A percentile compares a stretch with the other conserved stretches of the same genome.
Conservation (phyloP, 1,140 invertebrate species). For the Spodoptera frugiperda region DNA sequence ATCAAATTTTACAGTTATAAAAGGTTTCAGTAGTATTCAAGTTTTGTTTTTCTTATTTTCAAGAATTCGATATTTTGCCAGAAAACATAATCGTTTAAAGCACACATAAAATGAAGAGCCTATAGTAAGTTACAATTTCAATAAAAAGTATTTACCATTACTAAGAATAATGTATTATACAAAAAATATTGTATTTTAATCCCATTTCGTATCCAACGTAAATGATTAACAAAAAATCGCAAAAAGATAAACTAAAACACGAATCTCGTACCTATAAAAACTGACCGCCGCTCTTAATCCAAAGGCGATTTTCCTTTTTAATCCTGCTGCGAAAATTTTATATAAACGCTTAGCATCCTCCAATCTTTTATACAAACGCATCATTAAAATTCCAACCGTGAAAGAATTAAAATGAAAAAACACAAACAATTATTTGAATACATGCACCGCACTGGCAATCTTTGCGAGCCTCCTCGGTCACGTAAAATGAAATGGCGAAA, state of each 20-base stretch:
- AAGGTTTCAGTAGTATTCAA: too few relatives aligned
- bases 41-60: too few relatives aligned
- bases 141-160: too few relatives aligned
- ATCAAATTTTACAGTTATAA: too few relatives aligned
- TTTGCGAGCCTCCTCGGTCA: constrained; percentile 72
- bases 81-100: too few relatives aligned
- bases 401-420: constrained; percentile 62
- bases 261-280: constrained; percentile 27
- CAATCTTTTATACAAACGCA: constrained; percentile 50
- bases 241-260: constrained; percentile 24
- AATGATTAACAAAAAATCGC: background rate
- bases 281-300: constrained; percentile 40
- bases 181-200: background rate
- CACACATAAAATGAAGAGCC: too few relatives aligned
- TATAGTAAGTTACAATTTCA: too few relatives aligned
- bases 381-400: constrained; percentile 63
- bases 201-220: constrained; percentile 9
- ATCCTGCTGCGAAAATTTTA: constrained; percentile 37
- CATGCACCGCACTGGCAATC: constrained; percentile 68
- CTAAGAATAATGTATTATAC: background rate
- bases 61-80: too few relatives aligned
- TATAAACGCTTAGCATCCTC: constrained; percentile 33
- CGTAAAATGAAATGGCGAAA: constrained; percentile 74
- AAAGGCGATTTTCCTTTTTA: constrained; percentile 39
- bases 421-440: constrained; percentile 70